Evolutionary conservation across 2,888 invertebrate species (phyloP).

Genomic region (Pyrrhia umbra): DNA sequence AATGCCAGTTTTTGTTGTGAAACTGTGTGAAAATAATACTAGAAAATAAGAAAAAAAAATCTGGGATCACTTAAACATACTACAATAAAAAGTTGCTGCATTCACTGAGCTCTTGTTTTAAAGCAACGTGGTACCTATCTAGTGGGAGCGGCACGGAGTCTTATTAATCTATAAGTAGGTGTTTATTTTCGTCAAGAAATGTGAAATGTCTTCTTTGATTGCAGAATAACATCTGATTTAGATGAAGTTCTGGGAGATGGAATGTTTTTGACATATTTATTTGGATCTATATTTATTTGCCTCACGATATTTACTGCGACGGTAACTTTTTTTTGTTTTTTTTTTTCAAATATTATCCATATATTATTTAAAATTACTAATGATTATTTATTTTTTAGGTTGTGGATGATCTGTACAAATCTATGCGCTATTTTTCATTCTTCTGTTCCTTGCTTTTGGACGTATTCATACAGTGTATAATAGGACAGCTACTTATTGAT

Average conservation of each 20-base stretch:
- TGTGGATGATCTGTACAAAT: constrained; percentile 77
- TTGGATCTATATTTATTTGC: constrained; percentile 82
- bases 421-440: constrained; percentile 81
- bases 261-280: constrained; percentile 79
- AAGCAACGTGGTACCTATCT: too few species aligned
- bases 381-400: constrained; percentile 70
- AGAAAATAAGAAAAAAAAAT: too few species aligned
- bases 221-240: constrained; percentile 75
- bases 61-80: too few species aligned
- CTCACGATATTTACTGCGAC: constrained; percentile 82
- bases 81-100: too few species aligned
- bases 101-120: too few species aligned
- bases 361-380: not conserved
- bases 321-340: constrained; percentile 67
- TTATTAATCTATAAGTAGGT: too few species aligned
- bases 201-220: constrained; percentile 51
- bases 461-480: constrained; percentile 78
- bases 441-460: constrained; percentile 77
- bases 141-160: too few species aligned
- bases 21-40: too few species aligned
- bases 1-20: too few species aligned
- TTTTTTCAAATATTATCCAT: too few species aligned
- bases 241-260: constrained; percentile 76
- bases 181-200: not conserved
- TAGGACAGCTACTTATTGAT: constrained; percentile 82